Evolutionary conservation across 2,797 vertebrate genomes (phyloP).

Genomic region (Smutsia temminckii): DNA sequence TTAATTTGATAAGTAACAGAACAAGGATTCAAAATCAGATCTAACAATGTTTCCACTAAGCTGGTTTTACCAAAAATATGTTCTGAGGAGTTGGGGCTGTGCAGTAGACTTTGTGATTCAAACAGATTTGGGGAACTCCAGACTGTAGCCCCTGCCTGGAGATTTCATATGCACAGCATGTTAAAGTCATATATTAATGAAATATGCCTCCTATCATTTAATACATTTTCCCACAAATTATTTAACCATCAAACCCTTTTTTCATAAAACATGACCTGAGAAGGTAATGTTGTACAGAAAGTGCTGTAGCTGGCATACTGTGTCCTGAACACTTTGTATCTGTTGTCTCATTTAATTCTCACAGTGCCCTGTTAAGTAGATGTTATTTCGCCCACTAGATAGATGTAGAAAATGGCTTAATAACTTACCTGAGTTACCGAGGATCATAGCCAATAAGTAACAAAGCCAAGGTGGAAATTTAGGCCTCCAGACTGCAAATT

Average conservation of each 20-base stretch:
- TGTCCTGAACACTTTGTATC: not conserved
- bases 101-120: not conserved
- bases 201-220: not conserved
- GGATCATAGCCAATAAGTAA: not conserved
- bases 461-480: not conserved
- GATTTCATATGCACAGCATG: not conserved
- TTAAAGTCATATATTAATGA: not conserved
- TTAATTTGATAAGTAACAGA: not conserved
- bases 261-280: not conserved
- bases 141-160: not conserved
- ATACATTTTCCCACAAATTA: not conserved
- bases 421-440: not conserved
- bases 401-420: not conserved
- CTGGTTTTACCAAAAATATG: not conserved
- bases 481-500: not conserved
- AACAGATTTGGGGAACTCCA: not conserved
- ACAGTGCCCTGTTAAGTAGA: not conserved
- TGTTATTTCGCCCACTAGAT: not conserved
- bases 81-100: not conserved
- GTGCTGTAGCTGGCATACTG: not conserved
- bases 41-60: not conserved
- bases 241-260: not conserved
- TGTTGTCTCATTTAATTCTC: not conserved
- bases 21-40: constrained; percentile 8
- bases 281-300: not conserved